phyloP scores from a whole-genome alignment of 1,140 invertebrate genomes.

The Anoplophora glabripennis region DNA sequence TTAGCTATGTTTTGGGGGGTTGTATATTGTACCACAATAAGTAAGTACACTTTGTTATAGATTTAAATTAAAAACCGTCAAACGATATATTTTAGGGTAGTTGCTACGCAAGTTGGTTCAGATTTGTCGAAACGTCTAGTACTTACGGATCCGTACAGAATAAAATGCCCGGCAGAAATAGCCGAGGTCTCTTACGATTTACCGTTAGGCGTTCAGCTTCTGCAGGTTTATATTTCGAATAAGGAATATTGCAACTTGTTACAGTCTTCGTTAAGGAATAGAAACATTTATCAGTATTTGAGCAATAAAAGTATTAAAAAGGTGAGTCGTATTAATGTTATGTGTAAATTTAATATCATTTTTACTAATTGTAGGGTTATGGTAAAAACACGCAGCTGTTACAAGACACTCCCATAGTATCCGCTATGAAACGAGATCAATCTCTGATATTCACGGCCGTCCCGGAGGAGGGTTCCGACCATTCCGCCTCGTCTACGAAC shows the following conservation, averaged over 20 bases:
- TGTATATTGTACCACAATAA: conserved; percentile 75
- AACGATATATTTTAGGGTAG: conserved; percentile 60
- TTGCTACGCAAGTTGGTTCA: conserved; percentile 72
- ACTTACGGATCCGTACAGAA: conserved; percentile 75
- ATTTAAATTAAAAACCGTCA: not conserved
- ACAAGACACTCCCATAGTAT: conserved; percentile 49
- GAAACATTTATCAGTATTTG: conserved; percentile 31
- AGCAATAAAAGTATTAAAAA: conserved; percentile 34
- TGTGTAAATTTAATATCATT: not conserved
- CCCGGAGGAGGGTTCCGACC: conserved; percentile 62
- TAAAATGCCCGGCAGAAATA: conserved; percentile 72
- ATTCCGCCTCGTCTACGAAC: conserved; percentile 44
- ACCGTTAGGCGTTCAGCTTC: conserved; percentile 72
- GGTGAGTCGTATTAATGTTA: conserved; percentile 14
- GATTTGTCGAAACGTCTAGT: conserved; percentile 73
- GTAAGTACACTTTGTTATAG: conserved; percentile 23
- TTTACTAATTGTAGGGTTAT: not conserved
- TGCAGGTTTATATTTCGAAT: conserved; percentile 70
- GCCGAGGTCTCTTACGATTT: conserved; percentile 63
- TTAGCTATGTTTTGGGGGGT: conserved; percentile 70
- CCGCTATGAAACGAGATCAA: conserved; percentile 69
- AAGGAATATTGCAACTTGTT: conserved; percentile 58
- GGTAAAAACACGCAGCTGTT: conserved; percentile 1
- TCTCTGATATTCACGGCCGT: conserved; percentile 74
- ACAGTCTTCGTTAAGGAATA: conserved; percentile 42